Conservation (phyloP, 2,797 vertebrate species). For the Gadopsis marmoratus region DNA sequence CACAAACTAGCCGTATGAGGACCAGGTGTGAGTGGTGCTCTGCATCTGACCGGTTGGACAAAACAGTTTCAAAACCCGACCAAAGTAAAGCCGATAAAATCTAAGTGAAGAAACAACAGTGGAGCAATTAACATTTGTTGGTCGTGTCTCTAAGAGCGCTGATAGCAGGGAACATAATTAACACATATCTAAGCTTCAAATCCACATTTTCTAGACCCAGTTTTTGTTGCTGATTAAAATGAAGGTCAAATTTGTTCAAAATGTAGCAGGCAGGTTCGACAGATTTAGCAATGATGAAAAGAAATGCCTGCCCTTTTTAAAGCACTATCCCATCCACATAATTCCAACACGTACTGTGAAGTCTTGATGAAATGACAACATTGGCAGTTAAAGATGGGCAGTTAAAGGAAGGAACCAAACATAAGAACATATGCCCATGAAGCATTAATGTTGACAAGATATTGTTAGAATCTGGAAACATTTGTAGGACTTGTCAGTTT, state of each 20-base stretch:
- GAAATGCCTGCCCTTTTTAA: background rate
- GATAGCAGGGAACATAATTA: no score
- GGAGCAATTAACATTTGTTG: background rate
- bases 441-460: background rate
- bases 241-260: background rate
- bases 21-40: background rate
- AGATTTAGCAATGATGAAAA: background rate
- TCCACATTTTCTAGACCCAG: background rate
- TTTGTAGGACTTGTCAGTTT: no score
- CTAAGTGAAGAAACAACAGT: background rate
- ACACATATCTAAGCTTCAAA: no score
- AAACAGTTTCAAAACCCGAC: background rate
- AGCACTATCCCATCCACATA: background rate
- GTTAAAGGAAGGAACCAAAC: no score
- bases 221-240: constrained; percentile 1
- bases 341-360: no score
- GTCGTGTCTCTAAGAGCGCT: background rate
- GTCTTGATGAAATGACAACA: background rate
- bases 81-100: background rate
- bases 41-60: background rate
- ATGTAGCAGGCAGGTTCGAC: background rate
- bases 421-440: background rate
- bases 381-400: background rate
- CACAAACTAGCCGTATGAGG: background rate
- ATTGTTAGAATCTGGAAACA: background rate